phyloP scores from a whole-genome alignment of 2,113 vertebrate species.

The Anas platyrhynchos region DNA sequence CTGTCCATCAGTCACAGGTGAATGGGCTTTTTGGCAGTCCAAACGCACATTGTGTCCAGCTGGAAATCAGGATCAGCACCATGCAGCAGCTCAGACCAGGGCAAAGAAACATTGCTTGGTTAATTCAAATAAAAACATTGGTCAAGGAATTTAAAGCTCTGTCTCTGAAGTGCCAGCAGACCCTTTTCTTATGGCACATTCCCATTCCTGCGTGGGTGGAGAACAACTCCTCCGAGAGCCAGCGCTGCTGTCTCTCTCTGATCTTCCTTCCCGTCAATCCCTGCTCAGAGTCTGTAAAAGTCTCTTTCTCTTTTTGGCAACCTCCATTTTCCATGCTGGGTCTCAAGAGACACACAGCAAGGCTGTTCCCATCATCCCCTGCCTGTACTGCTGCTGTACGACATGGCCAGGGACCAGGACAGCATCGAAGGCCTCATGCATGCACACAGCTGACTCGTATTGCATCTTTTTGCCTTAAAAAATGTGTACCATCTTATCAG shows the following conservation, averaged over 20 bases:
- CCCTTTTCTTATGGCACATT: not conserved
- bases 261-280: not conserved
- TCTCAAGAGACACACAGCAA: not conserved
- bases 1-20: not conserved
- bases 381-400: not conserved
- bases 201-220: not conserved
- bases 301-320: not conserved
- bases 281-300: not conserved
- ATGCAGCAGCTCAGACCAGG: not conserved
- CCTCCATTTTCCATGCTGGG: rapidly evolving
- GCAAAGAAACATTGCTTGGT: not conserved
- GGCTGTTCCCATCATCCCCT: not conserved
- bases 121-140: not conserved
- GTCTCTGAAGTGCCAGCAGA: not conserved
- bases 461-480: not conserved
- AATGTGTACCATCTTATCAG: not conserved
- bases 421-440: not conserved
- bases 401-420: not conserved
- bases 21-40: not conserved
- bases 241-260: not conserved
- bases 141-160: not conserved
- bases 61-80: not conserved
- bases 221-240: not conserved
- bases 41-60: rapidly evolving
- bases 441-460: not conserved